A percentile compares a stretch with the other conserved stretches of the same genome.
Conservation (phyloP, 1,140 invertebrate genomes). For the Branchinecta lynchi region DNA sequence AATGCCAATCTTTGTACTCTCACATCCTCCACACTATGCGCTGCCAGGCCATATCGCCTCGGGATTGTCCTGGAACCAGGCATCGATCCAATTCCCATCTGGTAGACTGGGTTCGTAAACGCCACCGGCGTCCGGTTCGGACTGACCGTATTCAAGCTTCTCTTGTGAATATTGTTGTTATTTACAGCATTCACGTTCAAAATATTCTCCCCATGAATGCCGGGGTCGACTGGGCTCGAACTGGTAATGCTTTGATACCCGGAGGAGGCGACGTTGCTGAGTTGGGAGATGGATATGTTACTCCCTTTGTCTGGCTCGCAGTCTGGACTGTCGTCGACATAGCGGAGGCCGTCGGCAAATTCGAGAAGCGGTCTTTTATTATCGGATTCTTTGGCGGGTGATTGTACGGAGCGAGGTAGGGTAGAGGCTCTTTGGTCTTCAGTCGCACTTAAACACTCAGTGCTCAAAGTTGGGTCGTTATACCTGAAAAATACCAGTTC, state of each 20-base stretch:
- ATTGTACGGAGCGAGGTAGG: background rate
- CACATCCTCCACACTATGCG: background rate
- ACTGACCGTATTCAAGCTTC: constrained; percentile 18
- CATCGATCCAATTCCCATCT: constrained; percentile 23
- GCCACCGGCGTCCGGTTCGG: constrained; percentile 46
- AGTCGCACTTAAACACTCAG: background rate
- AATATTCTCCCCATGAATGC: constrained; percentile 28
- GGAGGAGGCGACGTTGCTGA: constrained; percentile 66
- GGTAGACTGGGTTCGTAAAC: constrained; percentile 71
- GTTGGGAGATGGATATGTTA: constrained; percentile 57
- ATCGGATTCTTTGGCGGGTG: background rate
- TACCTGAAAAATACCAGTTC: too few relatives aligned
- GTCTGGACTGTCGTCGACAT: constrained; percentile 42
- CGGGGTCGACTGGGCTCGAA: constrained; percentile 66
- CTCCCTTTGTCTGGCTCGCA: constrained; percentile 40
- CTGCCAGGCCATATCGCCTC: background rate
- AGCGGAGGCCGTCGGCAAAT: constrained; percentile 50
- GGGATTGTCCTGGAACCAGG: background rate
- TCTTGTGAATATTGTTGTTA: constrained; percentile 22
- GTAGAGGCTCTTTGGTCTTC: constrained; percentile 6
- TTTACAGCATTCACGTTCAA: constrained; percentile 21
- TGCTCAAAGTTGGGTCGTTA: too few relatives aligned
- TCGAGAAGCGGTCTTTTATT: constrained; percentile 42
- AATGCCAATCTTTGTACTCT: constrained; percentile 13
- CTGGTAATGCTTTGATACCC: constrained; percentile 81